Evolutionary conservation across 64 coral and sea anemone genomes (phyloP).

Genomic region (Pocillopora damicornis): DNA sequence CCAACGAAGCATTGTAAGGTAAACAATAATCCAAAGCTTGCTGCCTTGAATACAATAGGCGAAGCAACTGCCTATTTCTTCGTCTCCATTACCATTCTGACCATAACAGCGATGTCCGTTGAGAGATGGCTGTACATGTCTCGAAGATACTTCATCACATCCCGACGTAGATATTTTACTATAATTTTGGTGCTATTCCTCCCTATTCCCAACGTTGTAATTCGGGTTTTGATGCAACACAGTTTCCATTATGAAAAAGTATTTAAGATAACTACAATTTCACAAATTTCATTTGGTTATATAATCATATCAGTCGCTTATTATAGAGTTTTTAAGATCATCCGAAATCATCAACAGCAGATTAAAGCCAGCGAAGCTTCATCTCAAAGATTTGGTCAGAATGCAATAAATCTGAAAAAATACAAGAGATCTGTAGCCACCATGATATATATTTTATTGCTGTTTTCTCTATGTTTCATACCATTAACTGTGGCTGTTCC

Average conservation of each 20-base stretch:
- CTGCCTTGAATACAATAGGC: background rate
- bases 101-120: background rate
- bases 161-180: background rate
- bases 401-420: background rate
- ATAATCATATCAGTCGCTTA: background rate
- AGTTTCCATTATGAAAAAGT: background rate
- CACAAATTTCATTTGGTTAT: background rate
- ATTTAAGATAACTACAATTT: background rate
- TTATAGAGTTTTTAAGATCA: background rate
- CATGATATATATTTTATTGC: background rate
- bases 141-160: slow-evolving; percentile 6
- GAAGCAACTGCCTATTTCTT: background rate
- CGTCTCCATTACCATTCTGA: background rate
- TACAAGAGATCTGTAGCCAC: background rate
- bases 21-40: background rate
- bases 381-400: background rate
- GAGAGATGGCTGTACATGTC: slow-evolving; percentile 14
- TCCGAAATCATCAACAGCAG: background rate
- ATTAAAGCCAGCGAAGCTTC: background rate
- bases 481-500: background rate
- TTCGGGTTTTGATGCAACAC: background rate
- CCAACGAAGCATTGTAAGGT: background rate
- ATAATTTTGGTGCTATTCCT: background rate
- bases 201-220: background rate
- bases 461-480: background rate